Evolutionary conservation across 2,113 vertebrate genomes (phyloP).

Genomic region (Clarias gariepinus): DNA sequence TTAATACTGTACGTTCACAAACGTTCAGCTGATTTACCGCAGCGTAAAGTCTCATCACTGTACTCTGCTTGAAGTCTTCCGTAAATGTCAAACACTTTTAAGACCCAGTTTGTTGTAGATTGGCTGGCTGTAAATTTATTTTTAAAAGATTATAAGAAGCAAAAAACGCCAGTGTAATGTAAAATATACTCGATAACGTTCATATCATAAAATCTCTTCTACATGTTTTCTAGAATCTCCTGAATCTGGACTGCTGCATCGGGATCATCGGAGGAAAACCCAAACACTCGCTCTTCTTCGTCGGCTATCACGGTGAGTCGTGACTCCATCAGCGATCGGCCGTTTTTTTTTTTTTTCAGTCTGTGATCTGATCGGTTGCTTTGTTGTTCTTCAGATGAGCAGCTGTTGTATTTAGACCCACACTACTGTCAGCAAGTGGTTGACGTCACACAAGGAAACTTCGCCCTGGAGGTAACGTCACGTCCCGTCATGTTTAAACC

Average conservation of each 20-base stretch:
- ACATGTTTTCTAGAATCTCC: constrained; percentile 76
- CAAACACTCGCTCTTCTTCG: constrained; percentile 87
- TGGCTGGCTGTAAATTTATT: too few species aligned
- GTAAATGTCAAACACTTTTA: too few species aligned
- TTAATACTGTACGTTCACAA: too few species aligned
- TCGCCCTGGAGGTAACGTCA: constrained; percentile 79
- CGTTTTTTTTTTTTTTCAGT: neutral
- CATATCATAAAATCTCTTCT: neutral
- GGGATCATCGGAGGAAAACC: constrained; percentile 93
- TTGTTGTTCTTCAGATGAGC: constrained; percentile 76
- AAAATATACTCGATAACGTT: neutral
- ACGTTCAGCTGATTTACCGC: too few species aligned
- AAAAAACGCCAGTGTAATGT: too few species aligned
- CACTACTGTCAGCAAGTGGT: constrained; percentile 89
- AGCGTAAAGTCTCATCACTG: too few species aligned
- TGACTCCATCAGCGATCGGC: neutral
- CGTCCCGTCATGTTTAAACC: neutral
- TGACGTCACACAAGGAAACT: constrained; percentile 77
- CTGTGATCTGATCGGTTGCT: constrained; percentile 33
- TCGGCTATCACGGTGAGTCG: constrained; percentile 86
- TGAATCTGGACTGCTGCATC: constrained; percentile 83
- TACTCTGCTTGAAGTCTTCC: too few species aligned
- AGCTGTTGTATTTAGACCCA: constrained; percentile 89
- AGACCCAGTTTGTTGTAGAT: too few species aligned
- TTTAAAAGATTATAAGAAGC: too few species aligned